These are phyloP conservation scores for Choloepus didactylus DNA, from an alignment of 2,797 vertebrate genomes.

Conservation along the genomic window DNA sequence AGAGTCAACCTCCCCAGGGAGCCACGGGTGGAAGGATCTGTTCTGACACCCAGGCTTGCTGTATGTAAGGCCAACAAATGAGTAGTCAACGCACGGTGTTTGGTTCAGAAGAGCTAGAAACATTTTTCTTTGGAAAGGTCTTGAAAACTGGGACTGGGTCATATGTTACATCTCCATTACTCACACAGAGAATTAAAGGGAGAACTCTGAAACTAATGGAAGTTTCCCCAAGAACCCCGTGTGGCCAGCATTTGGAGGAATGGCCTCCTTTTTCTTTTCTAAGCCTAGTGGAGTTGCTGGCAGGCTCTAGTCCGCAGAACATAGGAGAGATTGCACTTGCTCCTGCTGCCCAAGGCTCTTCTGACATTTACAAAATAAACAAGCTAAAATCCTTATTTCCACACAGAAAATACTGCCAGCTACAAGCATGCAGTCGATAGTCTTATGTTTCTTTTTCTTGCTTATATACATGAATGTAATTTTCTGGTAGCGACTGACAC, in stretches of 20 bases:
- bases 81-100: neutral
- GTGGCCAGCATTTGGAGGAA: conserved; percentile 9
- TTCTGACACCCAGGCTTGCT: neutral
- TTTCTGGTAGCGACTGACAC: neutral
- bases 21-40: neutral
- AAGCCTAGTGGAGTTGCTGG: neutral
- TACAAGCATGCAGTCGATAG: conserved; percentile 8
- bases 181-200: conserved; percentile 42
- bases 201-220: neutral
- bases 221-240: neutral
- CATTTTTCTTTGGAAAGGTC: conserved; percentile 32
- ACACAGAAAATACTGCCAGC: conserved; percentile 30
- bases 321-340: neutral
- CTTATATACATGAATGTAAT: conserved; percentile 1
- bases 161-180: neutral
- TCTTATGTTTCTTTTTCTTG: neutral
- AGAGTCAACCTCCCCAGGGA: neutral
- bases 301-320: neutral
- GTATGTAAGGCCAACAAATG: neutral
- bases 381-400: conserved; percentile 53
- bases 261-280: neutral
- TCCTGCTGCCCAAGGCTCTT: neutral
- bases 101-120: neutral
- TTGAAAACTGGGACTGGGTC: neutral
- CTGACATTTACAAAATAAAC: conserved; percentile 63